Evolutionary conservation across 2,113 vertebrate genomes (phyloP).

Genomic region (Elaphurus davidianus): DNA sequence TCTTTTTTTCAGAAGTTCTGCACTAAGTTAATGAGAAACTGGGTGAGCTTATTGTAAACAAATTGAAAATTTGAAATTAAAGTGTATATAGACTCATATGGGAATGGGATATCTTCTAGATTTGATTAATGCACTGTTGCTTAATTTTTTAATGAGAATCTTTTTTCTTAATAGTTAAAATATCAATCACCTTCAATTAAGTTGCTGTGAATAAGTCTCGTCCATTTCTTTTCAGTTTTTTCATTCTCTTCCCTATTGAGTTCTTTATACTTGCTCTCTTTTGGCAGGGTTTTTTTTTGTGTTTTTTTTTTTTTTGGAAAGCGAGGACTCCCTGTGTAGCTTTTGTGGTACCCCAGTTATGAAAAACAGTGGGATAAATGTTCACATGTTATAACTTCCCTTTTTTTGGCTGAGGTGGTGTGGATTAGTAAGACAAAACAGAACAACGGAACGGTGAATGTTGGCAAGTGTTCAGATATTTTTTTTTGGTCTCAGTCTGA

Average conservation of each 20-base stretch:
- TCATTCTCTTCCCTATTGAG: constrained; percentile 9
- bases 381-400: constrained; percentile 33
- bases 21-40: constrained; percentile 7
- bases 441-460: background rate
- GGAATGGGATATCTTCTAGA: background rate
- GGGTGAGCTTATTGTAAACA: background rate
- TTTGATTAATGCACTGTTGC: background rate
- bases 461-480: constrained; percentile 34
- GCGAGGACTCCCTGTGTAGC: background rate
- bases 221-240: background rate
- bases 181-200: constrained; percentile 34
- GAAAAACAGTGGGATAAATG: constrained; percentile 34
- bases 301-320: background rate
- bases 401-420: background rate
- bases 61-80: constrained; percentile 5
- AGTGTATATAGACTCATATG: background rate
- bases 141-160: constrained; percentile 22
- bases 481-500: constrained; percentile 12
- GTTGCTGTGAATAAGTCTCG: constrained; percentile 30
- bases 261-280: background rate
- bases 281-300: background rate
- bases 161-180: constrained; percentile 36
- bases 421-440: constrained; percentile 16
- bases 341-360: constrained; percentile 43
- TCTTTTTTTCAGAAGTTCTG: background rate